Conservation (phyloP, 2,888 invertebrate genomes). For the Aspidiotus rigidus region DNA sequence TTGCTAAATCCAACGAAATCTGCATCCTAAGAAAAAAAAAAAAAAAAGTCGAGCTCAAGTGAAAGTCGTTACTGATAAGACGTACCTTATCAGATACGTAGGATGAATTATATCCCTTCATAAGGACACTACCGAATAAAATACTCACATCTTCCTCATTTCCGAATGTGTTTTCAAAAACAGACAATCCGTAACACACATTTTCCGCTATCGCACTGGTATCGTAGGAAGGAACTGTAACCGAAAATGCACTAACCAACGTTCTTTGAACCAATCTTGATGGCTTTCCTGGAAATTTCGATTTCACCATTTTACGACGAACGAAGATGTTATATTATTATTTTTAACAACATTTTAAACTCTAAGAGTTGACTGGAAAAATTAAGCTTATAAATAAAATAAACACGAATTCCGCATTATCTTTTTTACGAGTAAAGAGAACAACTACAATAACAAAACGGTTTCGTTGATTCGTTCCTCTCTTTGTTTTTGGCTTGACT, state of each 20-base stretch:
- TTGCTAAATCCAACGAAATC: constrained; percentile 26
- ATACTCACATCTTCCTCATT: constrained; percentile 43
- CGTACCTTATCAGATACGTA: background rate
- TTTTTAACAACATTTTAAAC: too few relatives aligned
- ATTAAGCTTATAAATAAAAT: too few relatives aligned
- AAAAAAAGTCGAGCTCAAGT: background rate
- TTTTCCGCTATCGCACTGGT: constrained; percentile 47
- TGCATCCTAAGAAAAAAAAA: constrained; percentile 37
- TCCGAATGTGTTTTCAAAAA: constrained; percentile 44
- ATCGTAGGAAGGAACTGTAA: constrained; percentile 47
- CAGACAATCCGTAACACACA: constrained; percentile 45
- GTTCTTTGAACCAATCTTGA: constrained; percentile 77
- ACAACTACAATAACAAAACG: too few relatives aligned
- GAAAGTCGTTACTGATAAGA: constrained; percentile 4
- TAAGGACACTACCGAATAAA: background rate
- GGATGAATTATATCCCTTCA: background rate
- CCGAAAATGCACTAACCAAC: constrained; percentile 68
- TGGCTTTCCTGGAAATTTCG: constrained; percentile 80
- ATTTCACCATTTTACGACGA: constrained; percentile 58
- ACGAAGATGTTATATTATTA: too few relatives aligned
- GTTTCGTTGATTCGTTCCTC: too few relatives aligned
- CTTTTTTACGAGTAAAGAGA: too few relatives aligned
- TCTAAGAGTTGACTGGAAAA: too few relatives aligned
- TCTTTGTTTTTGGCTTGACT: too few relatives aligned
- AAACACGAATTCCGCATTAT: too few relatives aligned